Evolutionary conservation across 2,888 invertebrate genomes (phyloP).

Genomic region (Pheosia gnoma): DNA sequence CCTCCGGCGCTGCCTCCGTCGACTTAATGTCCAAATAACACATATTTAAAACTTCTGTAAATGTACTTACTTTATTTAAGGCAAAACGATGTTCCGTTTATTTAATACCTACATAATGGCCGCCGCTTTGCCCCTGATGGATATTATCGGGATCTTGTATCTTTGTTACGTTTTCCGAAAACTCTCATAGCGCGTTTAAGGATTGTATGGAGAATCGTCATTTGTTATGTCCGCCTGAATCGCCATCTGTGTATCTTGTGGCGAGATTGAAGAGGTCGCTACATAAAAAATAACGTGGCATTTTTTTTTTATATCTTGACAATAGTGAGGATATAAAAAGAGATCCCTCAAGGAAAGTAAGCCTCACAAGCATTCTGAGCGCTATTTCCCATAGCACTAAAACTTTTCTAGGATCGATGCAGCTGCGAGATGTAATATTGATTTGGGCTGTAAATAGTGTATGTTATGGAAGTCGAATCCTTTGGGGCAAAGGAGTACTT

Average conservation of each 20-base stretch:
- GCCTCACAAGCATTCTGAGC: not conserved
- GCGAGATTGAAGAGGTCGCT: too few species aligned
- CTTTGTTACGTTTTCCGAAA: too few species aligned
- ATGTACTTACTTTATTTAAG: slow-evolving; percentile 14
- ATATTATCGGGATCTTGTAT: too few species aligned
- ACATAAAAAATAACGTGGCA: too few species aligned
- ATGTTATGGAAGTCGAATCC: slow-evolving; percentile 68
- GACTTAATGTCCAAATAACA: slow-evolving; percentile 40
- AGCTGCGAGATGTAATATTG: slow-evolving; percentile 72
- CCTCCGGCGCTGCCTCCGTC: slow-evolving; percentile 31
- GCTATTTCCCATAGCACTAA: slow-evolving; percentile 15
- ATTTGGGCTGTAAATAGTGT: slow-evolving; percentile 73
- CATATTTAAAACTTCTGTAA: slow-evolving; percentile 35
- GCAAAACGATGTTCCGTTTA: slow-evolving; percentile 7
- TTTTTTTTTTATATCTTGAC: too few species aligned
- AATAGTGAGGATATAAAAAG: not conserved
- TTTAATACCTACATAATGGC: not conserved
- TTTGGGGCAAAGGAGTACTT: slow-evolving; percentile 48
- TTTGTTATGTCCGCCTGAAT: too few species aligned
- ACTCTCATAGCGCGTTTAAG: too few species aligned
- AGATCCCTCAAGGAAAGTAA: not conserved
- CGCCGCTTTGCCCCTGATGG: too few species aligned
- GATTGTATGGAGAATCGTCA: too few species aligned
- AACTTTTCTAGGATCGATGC: slow-evolving; percentile 56
- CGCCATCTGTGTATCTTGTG: too few species aligned